phyloP scores from a whole-genome alignment of 2,888 invertebrate genomes.

The Sceliomorpha sp. region DNA sequence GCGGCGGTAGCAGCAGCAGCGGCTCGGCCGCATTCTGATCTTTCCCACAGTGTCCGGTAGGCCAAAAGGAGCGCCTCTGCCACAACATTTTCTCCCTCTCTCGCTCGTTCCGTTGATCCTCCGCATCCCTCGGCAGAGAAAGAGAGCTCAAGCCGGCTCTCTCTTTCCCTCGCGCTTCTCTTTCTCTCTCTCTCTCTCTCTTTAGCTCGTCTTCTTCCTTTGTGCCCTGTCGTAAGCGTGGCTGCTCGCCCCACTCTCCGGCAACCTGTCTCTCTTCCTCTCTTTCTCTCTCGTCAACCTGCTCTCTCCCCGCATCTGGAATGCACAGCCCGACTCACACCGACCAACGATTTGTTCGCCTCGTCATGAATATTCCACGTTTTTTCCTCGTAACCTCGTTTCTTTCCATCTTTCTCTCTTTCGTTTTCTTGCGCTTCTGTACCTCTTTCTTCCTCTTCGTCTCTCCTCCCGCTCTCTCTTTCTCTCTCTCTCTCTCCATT shows the following conservation, averaged over 20 bases:
- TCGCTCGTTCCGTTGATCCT: slow-evolving; percentile 38
- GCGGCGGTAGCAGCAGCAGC: slow-evolving; percentile 21
- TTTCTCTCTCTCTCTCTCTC: slow-evolving; percentile 14
- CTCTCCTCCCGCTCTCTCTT: slow-evolving; percentile 45
- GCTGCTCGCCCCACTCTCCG: slow-evolving; percentile 53
- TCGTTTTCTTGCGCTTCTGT: slow-evolving; percentile 35
- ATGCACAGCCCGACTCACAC: slow-evolving; percentile 49
- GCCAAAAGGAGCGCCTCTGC: slow-evolving; percentile 65
- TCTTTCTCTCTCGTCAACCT: no score
- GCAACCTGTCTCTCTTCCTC: slow-evolving; percentile 5
- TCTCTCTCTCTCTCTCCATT: slow-evolving; percentile 30
- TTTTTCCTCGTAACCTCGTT: slow-evolving; percentile 36
- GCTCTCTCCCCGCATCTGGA: slow-evolving; percentile 37
- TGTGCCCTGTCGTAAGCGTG: slow-evolving; percentile 61
- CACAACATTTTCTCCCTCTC: slow-evolving; percentile 39
- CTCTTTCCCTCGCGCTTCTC: no score
- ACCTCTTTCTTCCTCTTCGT: no score
- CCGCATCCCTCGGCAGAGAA: no score
- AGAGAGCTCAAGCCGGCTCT: slow-evolving; percentile 39
- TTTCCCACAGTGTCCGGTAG: slow-evolving; percentile 76
- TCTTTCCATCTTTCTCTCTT: slow-evolving; percentile 7
- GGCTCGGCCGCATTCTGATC: slow-evolving; percentile 51
- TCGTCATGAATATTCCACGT: slow-evolving; percentile 51
- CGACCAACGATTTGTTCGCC: slow-evolving; percentile 48
- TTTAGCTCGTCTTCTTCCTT: slow-evolving; percentile 41